phyloP scores from a whole-genome alignment of 2,888 invertebrate genomes.

The Leptopterna dolabrata region DNA sequence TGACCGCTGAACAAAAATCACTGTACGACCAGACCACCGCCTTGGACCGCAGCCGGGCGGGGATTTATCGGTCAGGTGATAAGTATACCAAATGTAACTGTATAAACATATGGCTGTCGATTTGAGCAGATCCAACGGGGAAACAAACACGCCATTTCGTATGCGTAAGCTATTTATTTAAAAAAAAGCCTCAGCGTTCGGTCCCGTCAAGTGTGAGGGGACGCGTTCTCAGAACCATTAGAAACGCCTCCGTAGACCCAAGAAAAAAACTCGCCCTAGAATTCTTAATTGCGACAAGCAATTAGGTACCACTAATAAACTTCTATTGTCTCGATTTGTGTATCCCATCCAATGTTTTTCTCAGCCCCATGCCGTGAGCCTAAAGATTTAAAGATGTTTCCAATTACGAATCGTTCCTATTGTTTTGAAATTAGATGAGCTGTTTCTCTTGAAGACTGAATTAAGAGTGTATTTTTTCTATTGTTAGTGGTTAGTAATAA shows the following conservation, averaged over 20 bases:
- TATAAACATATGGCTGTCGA: too few relatives aligned
- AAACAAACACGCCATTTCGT: too few relatives aligned
- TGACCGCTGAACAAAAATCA: too few relatives aligned
- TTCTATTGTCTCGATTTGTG: constrained; percentile 23
- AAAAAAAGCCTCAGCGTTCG: background rate
- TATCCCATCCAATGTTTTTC: background rate
- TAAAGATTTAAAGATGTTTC: constrained; percentile 26
- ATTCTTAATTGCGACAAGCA: background rate
- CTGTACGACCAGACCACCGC: too few relatives aligned
- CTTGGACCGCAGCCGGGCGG: too few relatives aligned
- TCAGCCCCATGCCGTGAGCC: constrained; percentile 21
- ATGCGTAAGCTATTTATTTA: too few relatives aligned
- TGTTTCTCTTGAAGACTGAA: background rate
- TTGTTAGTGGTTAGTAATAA: background rate
- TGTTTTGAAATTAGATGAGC: background rate
- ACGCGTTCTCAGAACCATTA: background rate
- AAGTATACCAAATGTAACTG: too few relatives aligned
- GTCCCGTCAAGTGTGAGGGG: background rate
- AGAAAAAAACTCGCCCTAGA: background rate
- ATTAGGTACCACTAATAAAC: constrained; percentile 24
- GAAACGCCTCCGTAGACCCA: background rate
- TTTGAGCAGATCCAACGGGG: too few relatives aligned
- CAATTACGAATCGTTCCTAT: background rate
- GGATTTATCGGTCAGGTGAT: too few relatives aligned
- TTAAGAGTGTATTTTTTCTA: background rate